Evolutionary conservation across 1,140 invertebrate genomes (phyloP).

Genomic region (Saccostrea glomerata): DNA sequence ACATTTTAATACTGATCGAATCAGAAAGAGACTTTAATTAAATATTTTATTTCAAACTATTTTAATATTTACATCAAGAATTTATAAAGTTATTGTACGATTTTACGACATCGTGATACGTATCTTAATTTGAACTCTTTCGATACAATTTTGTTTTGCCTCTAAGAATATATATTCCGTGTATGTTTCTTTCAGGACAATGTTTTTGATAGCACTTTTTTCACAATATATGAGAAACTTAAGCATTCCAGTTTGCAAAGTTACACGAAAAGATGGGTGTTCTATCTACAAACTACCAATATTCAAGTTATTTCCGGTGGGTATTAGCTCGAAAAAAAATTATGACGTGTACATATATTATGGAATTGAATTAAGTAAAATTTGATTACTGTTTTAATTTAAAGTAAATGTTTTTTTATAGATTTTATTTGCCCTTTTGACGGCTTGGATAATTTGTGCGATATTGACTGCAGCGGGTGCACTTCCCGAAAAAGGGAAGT

Average conservation of each 20-base stretch:
- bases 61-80: no score
- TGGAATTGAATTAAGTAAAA: no score
- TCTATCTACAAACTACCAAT: slow-evolving; percentile 82
- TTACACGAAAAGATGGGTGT: slow-evolving; percentile 80
- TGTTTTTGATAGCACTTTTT: slow-evolving; percentile 88
- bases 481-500: slow-evolving; percentile 79
- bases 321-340: slow-evolving; percentile 61
- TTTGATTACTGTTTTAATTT: no score
- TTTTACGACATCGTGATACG: no score
- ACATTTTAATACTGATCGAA: no score
- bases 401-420: slow-evolving; percentile 28
- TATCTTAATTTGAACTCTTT: no score
- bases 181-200: slow-evolving; percentile 84
- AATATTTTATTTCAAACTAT: no score
- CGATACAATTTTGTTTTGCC: no score
- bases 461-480: slow-evolving; percentile 86
- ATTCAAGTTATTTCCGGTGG: slow-evolving; percentile 91
- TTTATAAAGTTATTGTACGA: no score
- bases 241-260: slow-evolving; percentile 83
- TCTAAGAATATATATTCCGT: not conserved
- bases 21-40: no score
- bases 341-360: not conserved
- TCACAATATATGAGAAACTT: slow-evolving; percentile 90
- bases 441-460: slow-evolving; percentile 85
- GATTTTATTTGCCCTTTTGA: slow-evolving; percentile 65